phyloP scores from a whole-genome alignment of 2,888 invertebrate genomes.

The Clusia tigrina region DNA sequence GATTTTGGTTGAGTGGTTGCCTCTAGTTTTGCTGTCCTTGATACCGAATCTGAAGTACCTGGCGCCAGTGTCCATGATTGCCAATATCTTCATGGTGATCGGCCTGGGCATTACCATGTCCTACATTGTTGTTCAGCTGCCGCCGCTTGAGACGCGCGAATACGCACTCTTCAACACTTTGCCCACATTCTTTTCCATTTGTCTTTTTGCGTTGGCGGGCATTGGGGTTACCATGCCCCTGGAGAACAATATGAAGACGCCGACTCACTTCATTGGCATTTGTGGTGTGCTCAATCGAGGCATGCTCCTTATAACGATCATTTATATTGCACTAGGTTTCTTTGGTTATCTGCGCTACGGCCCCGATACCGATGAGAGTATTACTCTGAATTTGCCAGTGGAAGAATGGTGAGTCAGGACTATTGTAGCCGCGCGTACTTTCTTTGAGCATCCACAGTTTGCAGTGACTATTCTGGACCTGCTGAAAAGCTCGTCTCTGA shows the following conservation, averaged over 20 bases:
- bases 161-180: conserved; percentile 67
- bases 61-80: conserved; percentile 91
- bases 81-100: conserved; percentile 86
- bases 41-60: conserved; percentile 88
- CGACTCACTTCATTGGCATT: conserved; percentile 79
- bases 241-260: conserved; percentile 92
- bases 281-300: conserved; percentile 91
- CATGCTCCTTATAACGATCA: conserved; percentile 86
- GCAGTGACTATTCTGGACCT: neutral
- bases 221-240: conserved; percentile 95
- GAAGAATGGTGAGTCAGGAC: conserved; percentile 68
- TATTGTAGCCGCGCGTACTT: neutral
- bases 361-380: conserved; percentile 73
- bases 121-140: conserved; percentile 77
- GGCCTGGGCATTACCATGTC: conserved; percentile 90
- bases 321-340: conserved; percentile 91
- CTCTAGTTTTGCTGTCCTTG: conserved; percentile 83
- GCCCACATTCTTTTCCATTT: conserved; percentile 93
- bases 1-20: conserved; percentile 74
- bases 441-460: neutral
- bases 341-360: conserved; percentile 89
- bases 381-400: conserved; percentile 83
- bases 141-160: conserved; percentile 63
- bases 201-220: conserved; percentile 98
- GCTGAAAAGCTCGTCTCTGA: neutral